phyloP scores from a whole-genome alignment of 2,797 vertebrate genomes.

The Uromys caudimaculatus region DNA sequence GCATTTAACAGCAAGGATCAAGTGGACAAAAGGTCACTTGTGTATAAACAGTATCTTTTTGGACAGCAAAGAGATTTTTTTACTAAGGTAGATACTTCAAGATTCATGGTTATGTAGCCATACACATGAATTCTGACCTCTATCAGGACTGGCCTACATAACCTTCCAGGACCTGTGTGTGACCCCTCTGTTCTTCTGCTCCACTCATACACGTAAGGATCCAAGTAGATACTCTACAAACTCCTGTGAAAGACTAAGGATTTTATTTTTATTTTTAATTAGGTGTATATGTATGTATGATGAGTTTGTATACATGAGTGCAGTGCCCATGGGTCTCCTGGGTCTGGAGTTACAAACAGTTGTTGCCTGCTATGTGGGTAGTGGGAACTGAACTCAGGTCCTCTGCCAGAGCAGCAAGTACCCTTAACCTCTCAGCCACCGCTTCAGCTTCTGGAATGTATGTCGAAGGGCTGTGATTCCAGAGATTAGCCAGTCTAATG shows the following conservation, averaged over 20 bases:
- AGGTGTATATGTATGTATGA: not conserved
- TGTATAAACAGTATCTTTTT: not conserved
- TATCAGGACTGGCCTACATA: not conserved
- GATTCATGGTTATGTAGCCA: not conserved
- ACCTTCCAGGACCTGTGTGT: not conserved
- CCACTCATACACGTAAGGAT: not conserved
- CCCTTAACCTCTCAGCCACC: not conserved
- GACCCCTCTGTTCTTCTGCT: not conserved
- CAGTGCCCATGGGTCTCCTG: not conserved
- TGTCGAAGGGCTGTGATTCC: not conserved
- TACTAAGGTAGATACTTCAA: not conserved
- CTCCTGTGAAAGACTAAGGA: not conserved
- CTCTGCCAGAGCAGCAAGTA: not conserved
- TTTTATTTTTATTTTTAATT: not conserved
- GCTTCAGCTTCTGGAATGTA: not conserved
- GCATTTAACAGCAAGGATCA: not conserved
- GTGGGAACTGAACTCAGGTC: not conserved
- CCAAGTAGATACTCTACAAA: not conserved
- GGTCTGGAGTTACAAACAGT: not conserved
- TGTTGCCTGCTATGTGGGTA: not conserved
- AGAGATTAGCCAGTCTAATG: not conserved
- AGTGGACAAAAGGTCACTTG: not conserved
- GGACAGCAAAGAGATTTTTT: not conserved
- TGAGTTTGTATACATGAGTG: too few species aligned
- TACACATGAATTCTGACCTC: not conserved